Percentiles rank a stretch among this genome's conserved stretches.
phyloP scores from a whole-genome alignment of 2,888 invertebrate genomes.

The Leucania comma region DNA sequence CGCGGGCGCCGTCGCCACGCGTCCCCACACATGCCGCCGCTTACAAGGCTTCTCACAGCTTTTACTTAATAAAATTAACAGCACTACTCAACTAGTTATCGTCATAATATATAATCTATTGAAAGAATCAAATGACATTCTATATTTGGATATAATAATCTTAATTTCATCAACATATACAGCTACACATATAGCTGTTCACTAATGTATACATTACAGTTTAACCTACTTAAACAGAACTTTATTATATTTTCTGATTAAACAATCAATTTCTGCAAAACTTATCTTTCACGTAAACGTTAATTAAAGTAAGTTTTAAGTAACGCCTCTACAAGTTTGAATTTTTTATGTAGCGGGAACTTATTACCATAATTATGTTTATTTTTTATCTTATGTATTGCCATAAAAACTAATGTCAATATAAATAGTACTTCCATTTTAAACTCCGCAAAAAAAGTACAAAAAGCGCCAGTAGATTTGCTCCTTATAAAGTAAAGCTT shows the following conservation, averaged over 20 bases:
- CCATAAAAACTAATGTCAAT: conserved; percentile 27
- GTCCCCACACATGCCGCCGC: conserved; percentile 59
- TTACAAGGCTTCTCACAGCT: conserved; percentile 79
- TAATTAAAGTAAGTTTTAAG: conserved; percentile 6
- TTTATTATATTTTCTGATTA: conserved; percentile 7
- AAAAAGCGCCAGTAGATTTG: conserved; percentile 15
- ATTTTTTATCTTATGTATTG: conserved; percentile 6
- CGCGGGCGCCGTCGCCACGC: conserved; percentile 38
- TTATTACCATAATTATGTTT: not conserved
- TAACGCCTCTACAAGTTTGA: not conserved
- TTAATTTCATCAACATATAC: conserved; percentile 27
- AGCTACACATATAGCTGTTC: too few relatives aligned
- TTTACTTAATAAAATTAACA: conserved; percentile 73
- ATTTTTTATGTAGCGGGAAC: not conserved
- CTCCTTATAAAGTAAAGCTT: conserved; percentile 40
- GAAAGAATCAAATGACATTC: conserved; percentile 22
- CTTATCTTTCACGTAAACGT: not conserved
- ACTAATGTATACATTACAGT: too few relatives aligned
- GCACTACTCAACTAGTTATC: conserved; percentile 67
- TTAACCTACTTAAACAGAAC: not conserved
- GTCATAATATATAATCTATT: conserved; percentile 48
- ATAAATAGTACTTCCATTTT: conserved; percentile 26
- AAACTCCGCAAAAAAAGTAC: conserved; percentile 2
- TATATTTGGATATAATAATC: conserved; percentile 24
- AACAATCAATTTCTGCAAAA: not conserved